These are phyloP conservation scores for Macaca nemestrina DNA, from an alignment of 2,113 vertebrate genomes.

Conservation along the genomic window DNA sequence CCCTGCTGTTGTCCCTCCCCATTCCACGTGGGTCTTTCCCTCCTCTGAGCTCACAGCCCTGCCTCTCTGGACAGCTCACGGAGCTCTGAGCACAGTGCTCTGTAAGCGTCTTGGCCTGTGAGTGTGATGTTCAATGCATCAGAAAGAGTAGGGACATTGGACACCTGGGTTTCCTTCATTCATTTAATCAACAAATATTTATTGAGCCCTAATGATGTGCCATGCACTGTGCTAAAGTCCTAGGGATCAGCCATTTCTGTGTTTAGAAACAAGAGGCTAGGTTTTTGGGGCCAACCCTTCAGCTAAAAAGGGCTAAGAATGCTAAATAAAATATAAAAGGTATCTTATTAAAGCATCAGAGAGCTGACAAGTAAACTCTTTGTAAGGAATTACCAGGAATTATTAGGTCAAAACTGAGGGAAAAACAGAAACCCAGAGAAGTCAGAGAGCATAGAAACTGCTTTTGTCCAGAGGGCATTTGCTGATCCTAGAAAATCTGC, in stretches of 20 bases:
- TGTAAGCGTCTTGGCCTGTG: background rate
- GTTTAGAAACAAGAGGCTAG: slow-evolving; percentile 39
- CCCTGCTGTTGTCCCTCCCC: background rate
- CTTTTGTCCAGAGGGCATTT: slow-evolving; percentile 54
- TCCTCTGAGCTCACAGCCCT: background rate
- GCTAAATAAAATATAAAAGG: slow-evolving; percentile 61
- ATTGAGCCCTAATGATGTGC: background rate
- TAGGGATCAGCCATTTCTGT: background rate
- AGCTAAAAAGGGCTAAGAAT: slow-evolving; percentile 61
- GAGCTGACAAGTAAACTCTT: slow-evolving; percentile 72
- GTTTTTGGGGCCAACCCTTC: slow-evolving; percentile 49
- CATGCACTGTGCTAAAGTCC: background rate
- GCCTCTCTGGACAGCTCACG: background rate
- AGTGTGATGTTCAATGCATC: background rate
- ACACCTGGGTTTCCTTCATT: background rate
- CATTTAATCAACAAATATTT: background rate
- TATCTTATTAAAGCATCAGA: slow-evolving; percentile 77
- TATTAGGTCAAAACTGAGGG: slow-evolving; percentile 75
- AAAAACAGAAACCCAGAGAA: slow-evolving; percentile 65
- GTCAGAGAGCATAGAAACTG: background rate
- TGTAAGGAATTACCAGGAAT: slow-evolving; percentile 77
- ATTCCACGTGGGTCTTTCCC: background rate
- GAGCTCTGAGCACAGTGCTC: background rate
- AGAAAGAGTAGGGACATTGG: background rate
- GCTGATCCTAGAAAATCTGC: slow-evolving; percentile 49